These are phyloP conservation scores for Mellivora capensis DNA, from an alignment of 2,113 vertebrate species.

Conservation along the genomic window DNA sequence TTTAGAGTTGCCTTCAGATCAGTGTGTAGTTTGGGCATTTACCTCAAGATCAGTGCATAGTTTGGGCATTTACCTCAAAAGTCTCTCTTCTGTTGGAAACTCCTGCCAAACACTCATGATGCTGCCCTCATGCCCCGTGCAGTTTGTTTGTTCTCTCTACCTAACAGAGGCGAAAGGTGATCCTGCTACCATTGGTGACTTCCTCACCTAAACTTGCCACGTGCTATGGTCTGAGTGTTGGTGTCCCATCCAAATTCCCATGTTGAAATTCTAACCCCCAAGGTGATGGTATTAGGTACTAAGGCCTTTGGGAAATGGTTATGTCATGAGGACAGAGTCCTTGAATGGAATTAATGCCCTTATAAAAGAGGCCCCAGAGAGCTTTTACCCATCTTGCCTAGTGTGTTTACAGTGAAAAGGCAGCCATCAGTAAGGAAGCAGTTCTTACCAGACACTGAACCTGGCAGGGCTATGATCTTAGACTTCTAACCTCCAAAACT, in stretches of 20 bases:
- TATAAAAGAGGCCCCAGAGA: neutral
- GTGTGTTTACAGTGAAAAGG: neutral
- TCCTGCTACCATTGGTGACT: neutral
- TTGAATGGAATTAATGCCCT: neutral
- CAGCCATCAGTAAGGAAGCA: neutral
- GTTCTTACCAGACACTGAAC: neutral
- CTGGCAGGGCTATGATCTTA: neutral
- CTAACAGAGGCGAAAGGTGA: neutral
- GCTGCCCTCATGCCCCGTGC: fast-evolving
- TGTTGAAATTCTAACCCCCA: neutral
- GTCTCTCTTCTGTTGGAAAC: neutral
- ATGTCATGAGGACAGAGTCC: neutral
- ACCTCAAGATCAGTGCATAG: neutral
- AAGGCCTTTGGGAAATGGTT: neutral
- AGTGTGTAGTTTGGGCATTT: neutral
- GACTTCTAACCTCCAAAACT: neutral
- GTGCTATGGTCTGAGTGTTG: neutral
- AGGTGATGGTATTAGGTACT: neutral
- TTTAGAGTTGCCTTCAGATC: neutral
- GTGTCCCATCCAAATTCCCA: neutral
- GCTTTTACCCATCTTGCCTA: neutral
- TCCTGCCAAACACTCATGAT: neutral
- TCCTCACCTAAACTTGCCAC: neutral
- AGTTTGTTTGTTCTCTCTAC: neutral
- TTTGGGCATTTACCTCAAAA: neutral